These are phyloP conservation scores for Hydrochoerus hydrochaeris DNA, from an alignment of 2,113 vertebrate genomes.

Conservation along the genomic window DNA sequence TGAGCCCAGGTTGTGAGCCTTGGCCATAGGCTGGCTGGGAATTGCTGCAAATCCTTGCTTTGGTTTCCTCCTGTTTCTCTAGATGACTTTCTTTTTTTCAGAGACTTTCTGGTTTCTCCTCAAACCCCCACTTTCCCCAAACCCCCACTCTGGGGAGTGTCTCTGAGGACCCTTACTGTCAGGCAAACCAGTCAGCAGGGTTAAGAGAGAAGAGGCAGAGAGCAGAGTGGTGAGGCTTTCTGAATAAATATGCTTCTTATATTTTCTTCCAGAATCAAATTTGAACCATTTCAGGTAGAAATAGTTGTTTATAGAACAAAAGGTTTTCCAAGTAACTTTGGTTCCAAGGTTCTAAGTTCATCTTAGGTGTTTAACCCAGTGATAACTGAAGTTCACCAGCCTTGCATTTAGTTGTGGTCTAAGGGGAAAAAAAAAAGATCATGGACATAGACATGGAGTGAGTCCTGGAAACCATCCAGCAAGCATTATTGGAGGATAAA, in stretches of 20 bases:
- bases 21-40: rapidly evolving
- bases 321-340: not conserved
- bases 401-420: not conserved
- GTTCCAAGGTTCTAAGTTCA: not conserved
- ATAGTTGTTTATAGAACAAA: rapidly evolving
- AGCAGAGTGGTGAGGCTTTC: not conserved
- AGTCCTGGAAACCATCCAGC: too few relatives aligned
- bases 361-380: not conserved
- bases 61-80: not conserved
- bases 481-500: rapidly evolving
- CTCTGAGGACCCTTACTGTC: not conserved
- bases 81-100: not conserved
- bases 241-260: not conserved
- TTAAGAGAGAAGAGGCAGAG: rapidly evolving
- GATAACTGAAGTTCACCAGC: not conserved
- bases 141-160: not conserved
- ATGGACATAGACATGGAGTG: rapidly evolving
- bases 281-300: not conserved
- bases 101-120: not conserved
- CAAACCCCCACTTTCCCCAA: too few relatives aligned
- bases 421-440: too few relatives aligned
- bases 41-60: not conserved
- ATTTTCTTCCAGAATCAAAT: not conserved
- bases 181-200: not conserved
- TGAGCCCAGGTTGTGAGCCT: not conserved